phyloP scores from a whole-genome alignment of 2,888 invertebrate genomes.

The Parnassius smintheus region DNA sequence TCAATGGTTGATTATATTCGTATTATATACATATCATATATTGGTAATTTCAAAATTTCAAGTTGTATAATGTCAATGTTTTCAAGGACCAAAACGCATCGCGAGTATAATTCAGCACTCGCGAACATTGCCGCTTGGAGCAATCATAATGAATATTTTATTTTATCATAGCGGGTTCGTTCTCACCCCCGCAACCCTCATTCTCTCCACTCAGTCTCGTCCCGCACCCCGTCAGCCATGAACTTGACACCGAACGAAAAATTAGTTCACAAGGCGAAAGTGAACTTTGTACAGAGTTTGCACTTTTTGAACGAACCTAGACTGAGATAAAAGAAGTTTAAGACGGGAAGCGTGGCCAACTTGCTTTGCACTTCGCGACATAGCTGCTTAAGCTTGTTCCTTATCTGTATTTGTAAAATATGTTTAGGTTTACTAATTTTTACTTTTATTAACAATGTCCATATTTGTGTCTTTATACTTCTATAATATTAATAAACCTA shows the following conservation, averaged over 20 bases:
- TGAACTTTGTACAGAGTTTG: slow-evolving; percentile 78
- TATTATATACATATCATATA: slow-evolving; percentile 31
- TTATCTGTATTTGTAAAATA: background rate
- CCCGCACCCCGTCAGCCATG: slow-evolving; percentile 57
- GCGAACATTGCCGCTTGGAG: slow-evolving; percentile 71
- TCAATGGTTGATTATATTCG: no score
- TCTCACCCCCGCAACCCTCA: slow-evolving; percentile 41
- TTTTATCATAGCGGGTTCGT: slow-evolving; percentile 70
- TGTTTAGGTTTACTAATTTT: background rate
- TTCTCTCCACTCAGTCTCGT: slow-evolving; percentile 35
- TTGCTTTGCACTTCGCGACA: slow-evolving; percentile 24
- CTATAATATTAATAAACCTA: no score
- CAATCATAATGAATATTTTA: slow-evolving; percentile 81
- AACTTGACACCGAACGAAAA: slow-evolving; percentile 80
- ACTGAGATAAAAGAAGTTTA: slow-evolving; percentile 75
- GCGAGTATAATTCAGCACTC: slow-evolving; percentile 37
- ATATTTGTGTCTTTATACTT: no score
- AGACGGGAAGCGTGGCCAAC: slow-evolving; percentile 34
- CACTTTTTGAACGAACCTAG: slow-evolving; percentile 76
- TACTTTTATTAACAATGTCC: no score
- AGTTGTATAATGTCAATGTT: background rate
- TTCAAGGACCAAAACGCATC: slow-evolving; percentile 27
- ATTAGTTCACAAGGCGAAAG: slow-evolving; percentile 80
- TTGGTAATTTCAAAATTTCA: slow-evolving; percentile 39
- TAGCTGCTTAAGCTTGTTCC: background rate